Evolutionary conservation across 2,888 invertebrate genomes (phyloP), one percentile per base, ranked within the genome.

Genomic region (Aspidiotus rigidus): DNA sequence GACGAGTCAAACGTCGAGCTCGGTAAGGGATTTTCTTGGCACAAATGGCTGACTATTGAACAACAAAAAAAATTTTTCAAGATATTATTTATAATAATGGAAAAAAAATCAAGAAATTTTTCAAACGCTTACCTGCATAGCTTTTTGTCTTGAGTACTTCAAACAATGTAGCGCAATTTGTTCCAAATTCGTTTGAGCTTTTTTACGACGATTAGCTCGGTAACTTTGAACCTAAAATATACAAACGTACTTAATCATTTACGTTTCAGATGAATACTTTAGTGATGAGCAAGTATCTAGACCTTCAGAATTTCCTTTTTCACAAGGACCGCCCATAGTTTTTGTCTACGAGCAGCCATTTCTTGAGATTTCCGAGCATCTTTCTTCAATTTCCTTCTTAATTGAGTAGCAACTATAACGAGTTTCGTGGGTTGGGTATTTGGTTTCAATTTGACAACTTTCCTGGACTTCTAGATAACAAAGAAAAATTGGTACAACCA

Each of bases 1-100:
- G 96, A 59, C 94, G 83, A 0, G 94, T 90, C 8, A 97, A 81
- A n/a, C 95, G 83, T 77, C 94, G 93, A 71, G 93, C 91, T 39
- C 94, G 83, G 87, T 93, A 92, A 28, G 92, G 86, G 1, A 92
- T 91, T 77, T 96, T 96, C 77, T 94, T 95, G 85, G 91, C 90
- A 71, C 89, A 88, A 78, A 93, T 90, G 77, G 96, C 95, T 0
- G 93, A 94, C 83, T 91, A 84, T n/a, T n/a, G n/a, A n/a, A n/a
- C n/a, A n/a, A n/a, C n/a, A 72, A 86, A 49, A 2, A 49, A 49
- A 11, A n/a, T 3, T 28, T 28, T 28, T 5, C 5, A 28, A 28
- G 28, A 56, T 56, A 8, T 49, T 41, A 49, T 11, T 3, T 49
- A n/a, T 3, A 49, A 60, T 67, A 55, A 39, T 11, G 61, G 57